phyloP scores from a whole-genome alignment of 1,140 invertebrate species.

The Sminthurinus signatus region DNA sequence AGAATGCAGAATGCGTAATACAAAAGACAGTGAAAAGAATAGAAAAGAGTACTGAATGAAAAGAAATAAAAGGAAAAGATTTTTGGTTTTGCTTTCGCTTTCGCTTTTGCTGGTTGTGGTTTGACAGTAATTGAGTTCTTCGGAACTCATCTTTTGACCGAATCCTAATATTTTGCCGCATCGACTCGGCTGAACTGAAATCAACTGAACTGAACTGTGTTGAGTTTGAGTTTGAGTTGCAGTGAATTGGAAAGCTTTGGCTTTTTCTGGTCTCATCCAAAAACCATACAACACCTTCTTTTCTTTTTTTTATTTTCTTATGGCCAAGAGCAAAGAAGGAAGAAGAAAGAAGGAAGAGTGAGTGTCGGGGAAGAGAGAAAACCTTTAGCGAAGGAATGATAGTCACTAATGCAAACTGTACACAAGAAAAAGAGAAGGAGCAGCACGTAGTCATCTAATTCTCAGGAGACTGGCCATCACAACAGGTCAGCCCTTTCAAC shows the following conservation, averaged over 20 bases:
- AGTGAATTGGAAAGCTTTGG: slow-evolving; percentile 10
- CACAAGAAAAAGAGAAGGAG: not conserved
- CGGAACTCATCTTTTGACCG: slow-evolving; percentile 29
- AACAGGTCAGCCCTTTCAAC: not conserved
- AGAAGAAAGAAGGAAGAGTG: too few species aligned
- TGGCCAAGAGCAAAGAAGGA: too few species aligned
- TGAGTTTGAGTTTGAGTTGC: too few species aligned
- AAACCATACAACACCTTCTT: slow-evolving; percentile 1
- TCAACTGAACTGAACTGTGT: too few species aligned
- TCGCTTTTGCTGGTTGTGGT: too few species aligned
- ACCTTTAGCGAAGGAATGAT: too few species aligned
- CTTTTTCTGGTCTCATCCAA: slow-evolving; percentile 2
- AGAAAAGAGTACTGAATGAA: not conserved
- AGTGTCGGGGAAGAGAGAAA: too few species aligned
- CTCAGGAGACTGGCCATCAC: slow-evolving; percentile 4
- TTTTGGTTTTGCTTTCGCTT: too few species aligned
- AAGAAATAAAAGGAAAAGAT: not conserved
- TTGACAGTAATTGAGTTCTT: slow-evolving; percentile 34
- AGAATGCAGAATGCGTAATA: not conserved
- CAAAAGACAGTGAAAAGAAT: not conserved
- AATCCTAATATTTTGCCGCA: slow-evolving; percentile 27
- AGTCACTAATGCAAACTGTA: too few species aligned
- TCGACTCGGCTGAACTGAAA: not conserved
- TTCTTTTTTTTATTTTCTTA: too few species aligned
- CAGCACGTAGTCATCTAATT: not conserved